These are phyloP conservation scores for Oxycera nigricornis DNA, from an alignment of 2,888 invertebrate genomes.

Conservation along the genomic window DNA sequence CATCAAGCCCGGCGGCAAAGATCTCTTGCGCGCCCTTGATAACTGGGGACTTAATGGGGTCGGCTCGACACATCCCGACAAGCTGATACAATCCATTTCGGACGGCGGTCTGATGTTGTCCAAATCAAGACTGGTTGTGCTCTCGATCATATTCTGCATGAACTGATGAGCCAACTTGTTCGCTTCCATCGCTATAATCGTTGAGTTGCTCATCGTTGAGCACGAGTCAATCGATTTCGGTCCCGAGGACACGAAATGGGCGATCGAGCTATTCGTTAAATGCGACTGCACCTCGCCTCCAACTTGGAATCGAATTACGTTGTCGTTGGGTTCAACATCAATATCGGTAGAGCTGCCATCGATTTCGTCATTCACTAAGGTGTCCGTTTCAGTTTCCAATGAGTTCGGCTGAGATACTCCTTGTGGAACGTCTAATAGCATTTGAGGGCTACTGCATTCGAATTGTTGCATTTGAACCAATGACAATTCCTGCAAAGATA, in stretches of 20 bases:
- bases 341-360: conserved; percentile 9
- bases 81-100: conserved; percentile 73
- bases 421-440: neutral
- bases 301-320: conserved; percentile 55
- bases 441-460: neutral
- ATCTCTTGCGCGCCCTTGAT: conserved; percentile 69
- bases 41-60: conserved; percentile 55
- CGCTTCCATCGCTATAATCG: conserved; percentile 77
- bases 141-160: conserved; percentile 64
- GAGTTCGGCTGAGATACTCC: conserved; percentile 53
- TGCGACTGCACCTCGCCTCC: conserved; percentile 57
- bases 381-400: conserved; percentile 55
- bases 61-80: conserved; percentile 64
- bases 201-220: conserved; percentile 73
- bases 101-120: conserved; percentile 81
- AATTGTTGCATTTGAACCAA: neutral
- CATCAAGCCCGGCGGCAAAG: conserved; percentile 73
- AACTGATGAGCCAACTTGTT: conserved; percentile 71
- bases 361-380: conserved; percentile 51
- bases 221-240: conserved; percentile 64
- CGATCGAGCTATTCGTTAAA: conserved; percentile 20
- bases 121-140: conserved; percentile 72
- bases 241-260: conserved; percentile 47
- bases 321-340: conserved; percentile 36
- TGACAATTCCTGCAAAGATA: neutral